phyloP scores from a whole-genome alignment of 1,140 invertebrate species.

The Zaprionus tsacasi region DNA sequence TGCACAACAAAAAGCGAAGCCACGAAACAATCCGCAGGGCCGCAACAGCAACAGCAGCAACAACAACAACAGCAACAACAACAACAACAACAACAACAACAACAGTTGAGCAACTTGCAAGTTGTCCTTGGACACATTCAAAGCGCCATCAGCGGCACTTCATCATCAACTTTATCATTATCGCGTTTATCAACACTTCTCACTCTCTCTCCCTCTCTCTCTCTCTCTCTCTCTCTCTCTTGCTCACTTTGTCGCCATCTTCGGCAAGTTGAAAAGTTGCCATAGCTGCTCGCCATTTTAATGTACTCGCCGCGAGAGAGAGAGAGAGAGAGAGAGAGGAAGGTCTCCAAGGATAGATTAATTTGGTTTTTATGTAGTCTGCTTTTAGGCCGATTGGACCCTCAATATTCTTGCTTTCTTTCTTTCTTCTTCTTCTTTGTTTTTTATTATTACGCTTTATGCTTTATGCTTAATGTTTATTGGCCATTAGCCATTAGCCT shows the following conservation, averaged over 20 bases:
- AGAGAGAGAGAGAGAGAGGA: too few species aligned
- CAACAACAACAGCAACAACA: neutral
- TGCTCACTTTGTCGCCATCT: neutral
- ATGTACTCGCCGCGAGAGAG: slow-evolving; percentile 54
- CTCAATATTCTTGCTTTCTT: slow-evolving; percentile 52
- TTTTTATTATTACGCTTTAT: slow-evolving; percentile 28
- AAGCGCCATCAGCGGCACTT: slow-evolving; percentile 27
- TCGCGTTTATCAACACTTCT: neutral
- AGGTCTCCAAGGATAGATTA: slow-evolving; percentile 80
- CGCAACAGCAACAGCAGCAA: neutral
- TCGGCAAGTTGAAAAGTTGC: slow-evolving; percentile 32
- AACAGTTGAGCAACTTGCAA: slow-evolving; percentile 35
- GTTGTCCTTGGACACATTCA: slow-evolving; percentile 33
- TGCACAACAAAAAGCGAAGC: slow-evolving; percentile 63
- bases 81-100: neutral
- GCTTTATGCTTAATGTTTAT: slow-evolving; percentile 50
- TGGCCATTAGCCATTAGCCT: slow-evolving; percentile 77
- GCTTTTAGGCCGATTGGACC: slow-evolving; percentile 49
- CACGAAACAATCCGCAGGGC: slow-evolving; percentile 4
- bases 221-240: slow-evolving; percentile 1
- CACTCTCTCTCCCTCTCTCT: neutral
- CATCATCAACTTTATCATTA: slow-evolving; percentile 25
- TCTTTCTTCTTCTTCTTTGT: too few species aligned
- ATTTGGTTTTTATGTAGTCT: slow-evolving; percentile 72
- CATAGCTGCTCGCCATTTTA: slow-evolving; percentile 34